Percentiles rank a stretch among this genome's conserved stretches.
phyloP scores from a whole-genome alignment of 2,888 invertebrate species.

The Lathronympha strigana region DNA sequence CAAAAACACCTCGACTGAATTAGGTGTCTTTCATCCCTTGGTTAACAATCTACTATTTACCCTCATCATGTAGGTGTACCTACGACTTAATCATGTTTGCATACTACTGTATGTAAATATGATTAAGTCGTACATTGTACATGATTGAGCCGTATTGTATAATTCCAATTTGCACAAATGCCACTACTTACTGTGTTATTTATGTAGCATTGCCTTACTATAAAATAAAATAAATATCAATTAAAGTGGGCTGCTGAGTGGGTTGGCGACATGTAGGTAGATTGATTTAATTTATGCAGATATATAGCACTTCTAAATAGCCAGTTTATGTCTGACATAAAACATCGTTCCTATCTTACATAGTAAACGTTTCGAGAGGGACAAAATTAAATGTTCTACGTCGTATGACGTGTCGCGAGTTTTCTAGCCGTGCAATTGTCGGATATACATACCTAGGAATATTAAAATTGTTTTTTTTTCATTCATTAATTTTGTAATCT shows the following conservation, averaged over 20 bases:
- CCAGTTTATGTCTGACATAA: not conserved
- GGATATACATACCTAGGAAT: not conserved
- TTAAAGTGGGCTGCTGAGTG: conserved; percentile 22
- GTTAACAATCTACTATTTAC: too few relatives aligned
- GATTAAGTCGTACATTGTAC: too few relatives aligned
- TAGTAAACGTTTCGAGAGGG: not conserved
- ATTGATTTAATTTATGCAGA: conserved; percentile 6
- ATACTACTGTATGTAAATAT: too few relatives aligned
- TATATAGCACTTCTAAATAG: not conserved
- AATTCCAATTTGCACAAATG: not conserved
- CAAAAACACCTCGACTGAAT: too few relatives aligned
- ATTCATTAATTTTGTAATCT: too few relatives aligned
- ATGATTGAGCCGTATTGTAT: not conserved
- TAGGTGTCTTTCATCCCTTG: too few relatives aligned
- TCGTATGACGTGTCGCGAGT: too few relatives aligned
- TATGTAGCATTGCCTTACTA: not conserved
- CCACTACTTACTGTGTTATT: not conserved
- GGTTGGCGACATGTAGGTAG: not conserved
- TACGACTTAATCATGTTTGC: not conserved
- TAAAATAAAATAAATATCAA: conserved; percentile 26
- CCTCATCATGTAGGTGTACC: too few relatives aligned
- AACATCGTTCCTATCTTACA: not conserved
- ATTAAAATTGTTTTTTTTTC: too few relatives aligned
- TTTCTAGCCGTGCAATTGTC: too few relatives aligned
- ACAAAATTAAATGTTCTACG: too few relatives aligned